Base-by-base conservation (phyloP, 1,140 invertebrate species). In the Yoshiicerus persimilis region DNA sequence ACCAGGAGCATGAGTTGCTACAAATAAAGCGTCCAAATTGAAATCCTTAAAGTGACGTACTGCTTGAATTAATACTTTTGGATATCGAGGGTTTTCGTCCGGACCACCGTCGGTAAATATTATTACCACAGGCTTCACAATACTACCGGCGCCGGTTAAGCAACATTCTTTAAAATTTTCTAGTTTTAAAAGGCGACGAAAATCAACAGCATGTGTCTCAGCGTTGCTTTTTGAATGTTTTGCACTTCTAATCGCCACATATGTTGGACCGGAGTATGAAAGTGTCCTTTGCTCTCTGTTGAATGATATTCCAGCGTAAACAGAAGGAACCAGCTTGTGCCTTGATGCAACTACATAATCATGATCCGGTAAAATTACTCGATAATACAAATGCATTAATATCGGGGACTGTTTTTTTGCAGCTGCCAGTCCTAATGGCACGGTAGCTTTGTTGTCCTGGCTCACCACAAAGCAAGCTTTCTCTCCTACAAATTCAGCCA, bases 1-100 rank as follows among this genome's bases (percentile, higher is more conserved):
- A 32, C 92, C 92, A 66, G 92, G 92, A 70, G 93, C 92, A 92
- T 93, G 92, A 8, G 92, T 92, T n/a, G 90, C 90, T 66, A 93
- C 91, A 89, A 91, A 93, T 77, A 92, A 32, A 80, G 91, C 92
- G 90, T 93, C 93, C 75, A 93, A 89, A 91, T 93, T 90, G 5
- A 25, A 86, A 25, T 62, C 6, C 64, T 41, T 56, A 41, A 86
- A 86, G 27, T 86, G 9, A n/a, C 56, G 27, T 84, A 90, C 88
- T 64, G 90, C 88, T 32, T 25, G 8, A 20, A 23, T n/a, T 13
- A 84, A 41, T 11, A 38, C 39, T 41, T 84, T 38, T 23, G 6
- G 32, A 84, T 9, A 84, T 41, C 84, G 80, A 23, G 92, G 92
- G 87, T 92, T 93, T 91, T 93, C 92, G 87, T 93, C 92, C 11